These are phyloP conservation scores for Ormyrus labotus DNA, from an alignment of 2,888 invertebrate genomes.

Conservation along the genomic window DNA sequence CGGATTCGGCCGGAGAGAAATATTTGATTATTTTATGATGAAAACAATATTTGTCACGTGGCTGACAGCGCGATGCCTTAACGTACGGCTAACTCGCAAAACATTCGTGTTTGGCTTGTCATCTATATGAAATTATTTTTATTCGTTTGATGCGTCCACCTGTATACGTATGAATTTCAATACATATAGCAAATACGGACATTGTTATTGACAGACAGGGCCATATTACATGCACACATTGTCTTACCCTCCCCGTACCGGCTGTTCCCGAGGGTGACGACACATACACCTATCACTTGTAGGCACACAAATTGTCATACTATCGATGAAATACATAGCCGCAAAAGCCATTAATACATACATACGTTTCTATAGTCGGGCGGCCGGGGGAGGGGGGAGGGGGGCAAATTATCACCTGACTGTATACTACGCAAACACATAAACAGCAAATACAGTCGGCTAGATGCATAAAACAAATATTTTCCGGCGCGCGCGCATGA, in stretches of 20 bases:
- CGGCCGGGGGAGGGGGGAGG: no score
- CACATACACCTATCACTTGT: slow-evolving; percentile 24
- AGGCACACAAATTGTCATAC: slow-evolving; percentile 21
- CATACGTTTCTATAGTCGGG: background rate
- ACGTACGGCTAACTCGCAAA: slow-evolving; percentile 9
- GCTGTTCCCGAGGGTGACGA: background rate
- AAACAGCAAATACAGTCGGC: background rate
- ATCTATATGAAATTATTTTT: slow-evolving; percentile 24
- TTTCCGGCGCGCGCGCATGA: slow-evolving; percentile 10
- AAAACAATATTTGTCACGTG: slow-evolving; percentile 28
- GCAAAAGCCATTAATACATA: slow-evolving; percentile 44
- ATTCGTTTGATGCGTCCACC: background rate
- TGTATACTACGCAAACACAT: slow-evolving; percentile 17
- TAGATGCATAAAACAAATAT: slow-evolving; percentile 16
- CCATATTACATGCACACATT: background rate
- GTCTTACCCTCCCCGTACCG: slow-evolving; percentile 1
- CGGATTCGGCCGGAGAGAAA: background rate
- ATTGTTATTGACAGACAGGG: background rate
- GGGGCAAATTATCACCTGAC: slow-evolving; percentile 8
- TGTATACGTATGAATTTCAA: background rate
- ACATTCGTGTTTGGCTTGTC: background rate
- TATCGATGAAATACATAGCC: background rate
- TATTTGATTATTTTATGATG: slow-evolving; percentile 20
- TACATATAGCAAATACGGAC: no score
- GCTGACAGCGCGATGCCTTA: slow-evolving; percentile 6